Base-by-base conservation (phyloP, 2,888 invertebrate genomes). In the Metacarcinus magister region DNA sequence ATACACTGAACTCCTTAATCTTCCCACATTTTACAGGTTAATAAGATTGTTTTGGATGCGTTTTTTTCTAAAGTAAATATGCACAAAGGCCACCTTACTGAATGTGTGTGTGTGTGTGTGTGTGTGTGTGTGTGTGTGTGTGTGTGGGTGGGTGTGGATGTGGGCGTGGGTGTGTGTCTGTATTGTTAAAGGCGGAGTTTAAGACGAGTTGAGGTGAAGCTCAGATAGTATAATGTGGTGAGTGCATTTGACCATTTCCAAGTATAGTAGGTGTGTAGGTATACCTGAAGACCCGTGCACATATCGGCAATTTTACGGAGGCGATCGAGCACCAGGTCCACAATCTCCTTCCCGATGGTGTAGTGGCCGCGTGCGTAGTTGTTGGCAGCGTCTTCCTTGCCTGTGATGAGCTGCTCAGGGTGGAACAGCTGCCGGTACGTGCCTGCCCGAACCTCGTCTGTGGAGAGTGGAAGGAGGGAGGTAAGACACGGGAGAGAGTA, bases 301-400 rank as follows among this genome's bases (percentile, higher is more conserved):
- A 75, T 75, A 28, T 75, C 75, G 28, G 75, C 75, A 28, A 75
- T 75, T 16, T 75, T 75, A 4, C 75, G n/a, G 75, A 75, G 75
- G n/a, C 75, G 75, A 28, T 75, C 75, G 28, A 75, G 75, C 75
- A 75, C 75, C 28, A 75, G n/a, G 28, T 75, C 75, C 75, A 75
- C 75, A 28, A 75, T 75, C 28, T 75, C 75, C 75, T 75, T 75
- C 28, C 75, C 75, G 75, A 75, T 75, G 75, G 75, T 75, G 75
- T 75, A 75, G 75, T 75, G 75, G 75, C 75, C 75, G 28, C 75
- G 75, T 4, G 75, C 75, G 28, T 75, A 75, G 75, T 75, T 75
- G 75, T 75, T 75, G 75, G 75, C 75, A 16, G 75, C 75, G 75
- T 75, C 67, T 23, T 67, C 67, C 67, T n/a, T n/a, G n/a, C n/a